phyloP scores from a whole-genome alignment of 1,140 invertebrate species.

The Heliconius melpomene region DNA sequence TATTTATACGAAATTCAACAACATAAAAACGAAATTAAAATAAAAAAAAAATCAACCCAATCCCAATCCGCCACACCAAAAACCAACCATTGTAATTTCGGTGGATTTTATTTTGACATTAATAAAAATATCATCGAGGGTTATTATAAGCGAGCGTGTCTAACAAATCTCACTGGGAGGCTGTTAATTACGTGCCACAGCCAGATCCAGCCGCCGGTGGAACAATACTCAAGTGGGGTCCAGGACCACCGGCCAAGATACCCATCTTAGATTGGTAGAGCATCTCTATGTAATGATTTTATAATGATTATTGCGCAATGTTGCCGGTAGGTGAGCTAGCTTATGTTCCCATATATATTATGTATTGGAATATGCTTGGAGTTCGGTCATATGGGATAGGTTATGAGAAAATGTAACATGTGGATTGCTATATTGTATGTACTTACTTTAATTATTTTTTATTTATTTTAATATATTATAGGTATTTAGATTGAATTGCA shows the following conservation, averaged over 20 bases:
- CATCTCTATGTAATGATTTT: slow-evolving; percentile 15
- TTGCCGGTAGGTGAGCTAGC: background rate
- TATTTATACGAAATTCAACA: background rate
- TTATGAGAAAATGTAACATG: background rate
- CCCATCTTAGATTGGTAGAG: slow-evolving; percentile 1
- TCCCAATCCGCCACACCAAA: slow-evolving; percentile 4
- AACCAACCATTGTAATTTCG: slow-evolving; percentile 45
- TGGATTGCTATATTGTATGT: too few species aligned
- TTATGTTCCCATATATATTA: background rate
- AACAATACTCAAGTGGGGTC: slow-evolving; percentile 75
- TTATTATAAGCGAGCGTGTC: slow-evolving; percentile 78
- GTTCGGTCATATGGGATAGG: background rate
- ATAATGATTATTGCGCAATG: slow-evolving; percentile 6
- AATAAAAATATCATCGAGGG: slow-evolving; percentile 79
- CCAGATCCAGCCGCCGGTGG: slow-evolving; percentile 59
- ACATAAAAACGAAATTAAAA: too few species aligned
- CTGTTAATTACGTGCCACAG: slow-evolving; percentile 78
- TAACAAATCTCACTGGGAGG: slow-evolving; percentile 76
- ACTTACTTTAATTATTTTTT: too few species aligned
- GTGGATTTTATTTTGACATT: slow-evolving; percentile 76
- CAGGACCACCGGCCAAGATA: slow-evolving; percentile 56
- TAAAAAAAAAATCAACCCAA: background rate
- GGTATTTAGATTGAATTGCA: too few species aligned
- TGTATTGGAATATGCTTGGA: background rate
- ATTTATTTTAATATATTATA: too few species aligned